Conservation (phyloP, 2,113 vertebrate genomes). For the Macrotis lagotis region DNA sequence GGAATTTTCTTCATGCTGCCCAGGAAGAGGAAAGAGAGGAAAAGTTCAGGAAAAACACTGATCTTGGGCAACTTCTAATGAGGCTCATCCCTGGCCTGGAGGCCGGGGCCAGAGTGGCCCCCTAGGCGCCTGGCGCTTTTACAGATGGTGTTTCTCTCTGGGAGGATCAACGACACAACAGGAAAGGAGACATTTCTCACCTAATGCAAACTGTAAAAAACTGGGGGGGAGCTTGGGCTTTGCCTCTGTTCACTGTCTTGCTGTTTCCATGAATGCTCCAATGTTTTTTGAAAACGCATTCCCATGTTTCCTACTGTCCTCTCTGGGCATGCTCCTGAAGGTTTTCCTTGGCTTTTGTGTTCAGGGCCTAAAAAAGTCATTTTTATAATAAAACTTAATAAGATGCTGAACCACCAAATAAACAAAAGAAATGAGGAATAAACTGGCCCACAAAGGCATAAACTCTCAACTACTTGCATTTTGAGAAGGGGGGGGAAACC, state of each 20-base stretch:
- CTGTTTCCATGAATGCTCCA: not conserved
- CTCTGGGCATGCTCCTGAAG: not conserved
- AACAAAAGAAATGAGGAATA: not conserved
- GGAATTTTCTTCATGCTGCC: constrained; percentile 31
- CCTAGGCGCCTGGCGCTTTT: not conserved
- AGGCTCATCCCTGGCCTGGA: constrained; percentile 51
- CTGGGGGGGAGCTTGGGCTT: not conserved
- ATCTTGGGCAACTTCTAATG: not conserved
- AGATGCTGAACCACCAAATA: not conserved
- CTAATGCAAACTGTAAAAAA: not conserved
- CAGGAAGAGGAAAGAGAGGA: not conserved
- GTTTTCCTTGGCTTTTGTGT: not conserved
- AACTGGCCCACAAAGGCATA: not conserved
- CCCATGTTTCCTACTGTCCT: not conserved
- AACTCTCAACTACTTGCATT: not conserved
- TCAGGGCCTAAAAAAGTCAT: not conserved
- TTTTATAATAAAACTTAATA: not conserved
- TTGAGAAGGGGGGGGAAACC: not conserved
- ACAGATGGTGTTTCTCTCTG: constrained; percentile 52
- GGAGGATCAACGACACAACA: constrained; percentile 38
- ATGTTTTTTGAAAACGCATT: not conserved
- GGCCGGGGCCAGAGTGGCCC: constrained; percentile 23
- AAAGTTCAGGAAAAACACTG: constrained; percentile 61
- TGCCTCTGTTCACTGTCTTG: not conserved
- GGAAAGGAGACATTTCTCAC: not conserved